Percentiles rank a stretch among this genome's conserved stretches.
phyloP scores from a whole-genome alignment of 2,113 vertebrate genomes.

The Castor canadensis region DNA sequence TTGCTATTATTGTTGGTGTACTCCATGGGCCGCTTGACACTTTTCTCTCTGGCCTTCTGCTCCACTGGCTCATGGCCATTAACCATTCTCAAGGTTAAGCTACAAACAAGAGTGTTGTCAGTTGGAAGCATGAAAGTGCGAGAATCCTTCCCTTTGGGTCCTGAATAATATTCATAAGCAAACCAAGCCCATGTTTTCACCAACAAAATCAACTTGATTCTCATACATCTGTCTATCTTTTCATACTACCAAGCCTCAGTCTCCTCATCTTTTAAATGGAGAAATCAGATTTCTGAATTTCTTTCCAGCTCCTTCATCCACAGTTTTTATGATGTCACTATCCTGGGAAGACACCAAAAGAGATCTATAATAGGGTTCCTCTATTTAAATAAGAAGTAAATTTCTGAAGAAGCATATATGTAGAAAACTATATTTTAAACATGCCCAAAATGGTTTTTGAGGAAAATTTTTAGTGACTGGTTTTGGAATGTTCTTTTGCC shows the following conservation, averaged over 20 bases:
- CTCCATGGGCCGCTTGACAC: not conserved
- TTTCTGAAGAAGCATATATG: not conserved
- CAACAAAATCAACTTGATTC: not conserved
- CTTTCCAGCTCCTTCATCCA: not conserved
- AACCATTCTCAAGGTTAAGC: constrained; percentile 54
- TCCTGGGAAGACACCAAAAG: not conserved
- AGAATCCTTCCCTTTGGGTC: not conserved
- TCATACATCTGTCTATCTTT: not conserved
- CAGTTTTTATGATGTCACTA: not conserved
- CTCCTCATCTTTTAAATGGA: constrained; percentile 15
- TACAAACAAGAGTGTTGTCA: not conserved
- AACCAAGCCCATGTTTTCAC: not conserved
- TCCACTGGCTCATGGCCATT: not conserved
- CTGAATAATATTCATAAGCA: not conserved
- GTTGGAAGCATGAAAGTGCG: not conserved
- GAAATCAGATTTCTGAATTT: not conserved
- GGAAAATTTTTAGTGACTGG: constrained; percentile 28
- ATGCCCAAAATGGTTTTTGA: not conserved
- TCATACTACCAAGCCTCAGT: not conserved
- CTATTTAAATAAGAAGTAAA: not conserved
- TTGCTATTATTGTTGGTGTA: not conserved
- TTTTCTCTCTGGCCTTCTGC: not conserved
- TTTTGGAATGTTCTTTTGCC: constrained; percentile 49
- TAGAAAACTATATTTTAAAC: constrained; percentile 9
- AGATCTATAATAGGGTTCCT: not conserved